Conservation (phyloP, 2,888 invertebrate genomes). For the Zhuqinia jingwanae region DNA sequence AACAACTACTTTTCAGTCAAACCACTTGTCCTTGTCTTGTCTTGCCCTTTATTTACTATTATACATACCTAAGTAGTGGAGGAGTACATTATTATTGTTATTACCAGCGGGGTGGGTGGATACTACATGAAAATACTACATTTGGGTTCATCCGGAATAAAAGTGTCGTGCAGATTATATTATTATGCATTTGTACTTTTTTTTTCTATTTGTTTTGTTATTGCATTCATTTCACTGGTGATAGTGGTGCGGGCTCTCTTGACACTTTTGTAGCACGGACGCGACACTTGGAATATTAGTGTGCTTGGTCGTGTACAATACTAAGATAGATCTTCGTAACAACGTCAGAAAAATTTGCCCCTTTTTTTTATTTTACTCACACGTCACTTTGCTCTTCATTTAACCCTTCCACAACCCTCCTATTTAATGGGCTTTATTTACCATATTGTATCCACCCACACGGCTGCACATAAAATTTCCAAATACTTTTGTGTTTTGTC, state of each 20-base stretch:
- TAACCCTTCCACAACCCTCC: conserved; percentile 27
- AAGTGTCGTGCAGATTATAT: conserved; percentile 32
- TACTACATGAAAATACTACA: background rate
- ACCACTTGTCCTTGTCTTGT: background rate
- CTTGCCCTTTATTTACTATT: conserved; percentile 28
- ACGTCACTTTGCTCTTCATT: conserved; percentile 34
- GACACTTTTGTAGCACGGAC: conserved; percentile 49
- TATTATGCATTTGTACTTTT: conserved; percentile 21
- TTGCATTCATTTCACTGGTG: too few species aligned
- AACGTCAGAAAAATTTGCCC: background rate
- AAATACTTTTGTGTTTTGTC: too few species aligned
- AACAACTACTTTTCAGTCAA: background rate
- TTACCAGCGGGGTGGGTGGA: background rate
- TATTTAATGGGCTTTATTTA: too few species aligned
- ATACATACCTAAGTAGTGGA: too few species aligned
- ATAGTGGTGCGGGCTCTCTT: conserved; percentile 49
- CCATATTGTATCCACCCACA: conserved; percentile 24
- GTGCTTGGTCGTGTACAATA: too few species aligned
- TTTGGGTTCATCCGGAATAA: background rate
- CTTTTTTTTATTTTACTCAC: conserved; percentile 16
- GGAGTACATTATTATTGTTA: too few species aligned
- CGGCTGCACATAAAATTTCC: too few species aligned
- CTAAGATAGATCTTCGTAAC: too few species aligned
- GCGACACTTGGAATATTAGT: background rate
- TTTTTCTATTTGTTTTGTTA: conserved; percentile 38